Base-by-base conservation (phyloP, 37 sponge, comb jelly and placozoan species). In the Hexactinellida sp. region DNA sequence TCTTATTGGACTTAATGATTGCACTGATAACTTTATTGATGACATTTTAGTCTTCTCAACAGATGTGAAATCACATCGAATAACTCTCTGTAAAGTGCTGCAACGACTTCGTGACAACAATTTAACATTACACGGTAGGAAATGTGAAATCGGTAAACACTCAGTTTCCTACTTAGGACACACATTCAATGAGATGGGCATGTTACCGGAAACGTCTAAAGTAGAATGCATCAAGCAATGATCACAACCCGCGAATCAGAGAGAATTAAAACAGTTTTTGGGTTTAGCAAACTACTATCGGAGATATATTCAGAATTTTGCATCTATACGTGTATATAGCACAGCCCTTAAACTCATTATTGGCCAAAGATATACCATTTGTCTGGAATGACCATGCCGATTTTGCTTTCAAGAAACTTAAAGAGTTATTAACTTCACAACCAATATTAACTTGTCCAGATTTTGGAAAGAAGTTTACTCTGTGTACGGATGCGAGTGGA, bases 401-500 rank as follows among this genome's bases (percentile, higher is more conserved):
- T 25, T 5, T 25, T 35, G 37, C 85, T 21, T 84, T 84, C 54
- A 84, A 30, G n/a, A n/a, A n/a, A n/a, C n/a, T n/a, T n/a, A n/a
- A n/a, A n/a, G n/a, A n/a, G n/a, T n/a, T n/a, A n/a, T 38, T 86
- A 25, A 24, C 86, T 36, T 86, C 87, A 1, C 24, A 84, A 36
- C 87, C 87, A 19, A 10, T 86, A 7, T 39, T 86, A 37, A 36
- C 85, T 5, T 86, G 32, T 47, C 87, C 87, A 34, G 85, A 86
- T 85, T 86, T 86, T 30, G 10, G 7, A 10, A 25, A 24, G 32
- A 84, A 84, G 28, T 86, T 86, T 36, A 32, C 34, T 16, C 37
- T 85, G 36, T 37, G 25, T 24, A 85, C 87, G 24, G 87, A 86
- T 85, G 87, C 87, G 7, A 85, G 85, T 86, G 36, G 84, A 85